Evolutionary conservation across 2,888 invertebrate species (phyloP).

Genomic region (Ectobius pallidus): DNA sequence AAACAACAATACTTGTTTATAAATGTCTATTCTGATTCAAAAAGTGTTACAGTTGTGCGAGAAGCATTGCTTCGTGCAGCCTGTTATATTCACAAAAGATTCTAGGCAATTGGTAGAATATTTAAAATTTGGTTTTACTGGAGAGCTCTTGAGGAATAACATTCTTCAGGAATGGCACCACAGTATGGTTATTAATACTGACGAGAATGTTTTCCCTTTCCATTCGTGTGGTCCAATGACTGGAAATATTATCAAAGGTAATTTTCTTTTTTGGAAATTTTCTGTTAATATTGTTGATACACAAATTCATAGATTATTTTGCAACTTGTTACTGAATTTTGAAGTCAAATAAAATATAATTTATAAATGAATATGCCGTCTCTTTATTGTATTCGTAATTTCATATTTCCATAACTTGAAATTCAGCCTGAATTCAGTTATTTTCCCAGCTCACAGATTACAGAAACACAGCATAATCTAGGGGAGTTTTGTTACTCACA

Average conservation of each 20-base stretch:
- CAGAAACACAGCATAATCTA: too few species aligned
- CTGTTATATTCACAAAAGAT: slow-evolving; percentile 27
- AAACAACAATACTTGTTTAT: slow-evolving; percentile 33
- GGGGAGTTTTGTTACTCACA: too few species aligned
- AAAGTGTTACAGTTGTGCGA: slow-evolving; percentile 46
- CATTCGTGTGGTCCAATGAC: background rate
- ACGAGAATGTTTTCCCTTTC: slow-evolving; percentile 57
- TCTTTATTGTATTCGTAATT: too few species aligned
- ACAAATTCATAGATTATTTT: too few species aligned
- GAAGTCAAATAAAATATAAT: too few species aligned
- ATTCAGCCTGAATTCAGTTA: too few species aligned
- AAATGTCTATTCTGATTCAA: slow-evolving; percentile 23
- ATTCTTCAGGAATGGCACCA: slow-evolving; percentile 63
- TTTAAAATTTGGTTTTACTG: slow-evolving; percentile 56
- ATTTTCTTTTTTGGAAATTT: too few species aligned
- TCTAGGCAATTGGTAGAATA: background rate
- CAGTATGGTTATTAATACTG: slow-evolving; percentile 57
- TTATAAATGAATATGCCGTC: background rate
- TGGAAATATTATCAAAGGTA: slow-evolving; percentile 26
- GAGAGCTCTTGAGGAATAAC: slow-evolving; percentile 60
- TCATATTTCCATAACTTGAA: too few species aligned
- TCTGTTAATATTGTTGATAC: too few species aligned
- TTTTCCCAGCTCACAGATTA: too few species aligned
- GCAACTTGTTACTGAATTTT: too few species aligned
- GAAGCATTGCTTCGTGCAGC: slow-evolving; percentile 44